phyloP scores from a whole-genome alignment of 2,113 vertebrate species.

The Rostratula benghalensis region DNA sequence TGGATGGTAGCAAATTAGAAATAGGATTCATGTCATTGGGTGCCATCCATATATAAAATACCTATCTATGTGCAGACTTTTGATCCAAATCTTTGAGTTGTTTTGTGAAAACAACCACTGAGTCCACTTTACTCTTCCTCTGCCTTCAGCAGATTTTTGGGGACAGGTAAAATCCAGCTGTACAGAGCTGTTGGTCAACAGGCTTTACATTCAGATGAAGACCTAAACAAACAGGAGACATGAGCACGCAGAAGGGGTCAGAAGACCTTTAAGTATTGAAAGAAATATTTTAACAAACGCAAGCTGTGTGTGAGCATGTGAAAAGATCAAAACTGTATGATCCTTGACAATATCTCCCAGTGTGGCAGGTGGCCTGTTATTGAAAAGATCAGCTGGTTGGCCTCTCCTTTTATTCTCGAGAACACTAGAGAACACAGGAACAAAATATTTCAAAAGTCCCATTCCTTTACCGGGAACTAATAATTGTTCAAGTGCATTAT shows the following conservation, averaged over 20 bases:
- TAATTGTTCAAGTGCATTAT: not conserved
- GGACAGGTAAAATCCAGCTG: not conserved
- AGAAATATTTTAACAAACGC: not conserved
- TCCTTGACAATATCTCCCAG: not conserved
- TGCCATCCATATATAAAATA: not conserved
- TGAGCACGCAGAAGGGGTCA: not conserved
- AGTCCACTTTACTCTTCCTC: not conserved
- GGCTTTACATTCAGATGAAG: not conserved
- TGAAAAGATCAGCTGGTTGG: not conserved
- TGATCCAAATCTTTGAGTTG: not conserved
- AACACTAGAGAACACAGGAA: not conserved
- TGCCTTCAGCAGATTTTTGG: not conserved
- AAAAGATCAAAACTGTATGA: not conserved
- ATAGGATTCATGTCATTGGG: not conserved
- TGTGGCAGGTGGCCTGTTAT: not conserved
- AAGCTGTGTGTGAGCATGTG: not conserved
- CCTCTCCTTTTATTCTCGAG: not conserved
- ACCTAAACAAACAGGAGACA: not conserved
- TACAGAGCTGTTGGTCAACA: not conserved
- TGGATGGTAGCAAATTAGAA: not conserved
- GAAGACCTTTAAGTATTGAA: not conserved
- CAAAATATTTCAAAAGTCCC: accelerated
- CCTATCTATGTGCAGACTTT: not conserved
- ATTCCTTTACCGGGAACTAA: accelerated
- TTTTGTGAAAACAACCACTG: not conserved